Percentiles rank a stretch among this genome's conserved stretches.
Conservation (phyloP, 2,888 invertebrate species). For the Meiosimyza decipiens region DNA sequence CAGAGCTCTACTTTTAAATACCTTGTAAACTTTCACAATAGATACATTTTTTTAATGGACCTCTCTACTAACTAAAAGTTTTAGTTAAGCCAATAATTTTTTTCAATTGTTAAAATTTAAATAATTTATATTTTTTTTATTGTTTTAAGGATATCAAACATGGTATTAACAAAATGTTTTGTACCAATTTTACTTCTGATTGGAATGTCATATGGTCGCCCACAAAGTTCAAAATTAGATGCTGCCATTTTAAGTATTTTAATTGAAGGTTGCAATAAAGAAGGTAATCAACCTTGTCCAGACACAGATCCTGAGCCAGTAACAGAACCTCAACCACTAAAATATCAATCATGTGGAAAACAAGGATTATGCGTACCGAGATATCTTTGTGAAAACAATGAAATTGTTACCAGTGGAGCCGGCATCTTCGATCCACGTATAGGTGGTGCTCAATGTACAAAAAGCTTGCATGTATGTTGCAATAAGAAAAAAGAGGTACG, state of each 20-base stretch:
- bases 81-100: no score
- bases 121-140: no score
- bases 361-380: conserved; percentile 81
- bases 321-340: background rate
- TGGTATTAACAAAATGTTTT: conserved; percentile 20
- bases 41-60: no score
- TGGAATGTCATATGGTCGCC: conserved; percentile 10
- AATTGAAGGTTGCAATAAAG: background rate
- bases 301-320: conserved; percentile 40
- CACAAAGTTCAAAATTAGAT: conserved; percentile 44
- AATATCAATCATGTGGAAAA: conserved; percentile 55
- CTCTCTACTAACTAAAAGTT: no score
- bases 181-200: background rate
- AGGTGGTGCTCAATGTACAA: conserved; percentile 51
- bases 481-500: conserved; percentile 52
- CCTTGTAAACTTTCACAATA: no score
- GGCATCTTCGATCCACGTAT: conserved; percentile 83
- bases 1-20: no score
- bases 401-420: conserved; percentile 75
- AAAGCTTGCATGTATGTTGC: conserved; percentile 60
- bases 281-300: conserved; percentile 46
- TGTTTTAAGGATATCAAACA: conserved; percentile 61
- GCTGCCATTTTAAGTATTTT: conserved; percentile 49
- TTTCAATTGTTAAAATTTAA: no score
- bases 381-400: conserved; percentile 76